These are phyloP conservation scores for Himantopus leucocephalus DNA, from an alignment of 2,113 vertebrate genomes.

Conservation along the genomic window DNA sequence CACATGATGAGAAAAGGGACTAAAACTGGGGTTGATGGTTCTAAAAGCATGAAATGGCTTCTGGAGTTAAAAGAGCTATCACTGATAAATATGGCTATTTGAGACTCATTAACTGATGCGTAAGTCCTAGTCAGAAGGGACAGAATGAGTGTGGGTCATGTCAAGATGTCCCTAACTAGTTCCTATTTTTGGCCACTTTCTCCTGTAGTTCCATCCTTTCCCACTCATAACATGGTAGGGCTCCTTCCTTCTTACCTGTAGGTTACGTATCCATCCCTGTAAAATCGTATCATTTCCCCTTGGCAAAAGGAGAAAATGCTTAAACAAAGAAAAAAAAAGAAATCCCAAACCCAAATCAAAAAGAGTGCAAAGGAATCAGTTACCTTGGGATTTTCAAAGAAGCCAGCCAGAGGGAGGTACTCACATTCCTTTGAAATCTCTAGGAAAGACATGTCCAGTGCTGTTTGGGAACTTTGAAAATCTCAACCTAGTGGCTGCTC, in stretches of 20 bases:
- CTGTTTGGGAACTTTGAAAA: not conserved
- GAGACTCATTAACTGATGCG: not conserved
- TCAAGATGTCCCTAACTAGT: not conserved
- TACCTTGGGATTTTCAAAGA: not conserved
- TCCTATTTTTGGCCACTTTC: not conserved
- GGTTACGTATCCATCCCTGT: not conserved
- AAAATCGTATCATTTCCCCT: accelerated
- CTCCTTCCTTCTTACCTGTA: not conserved
- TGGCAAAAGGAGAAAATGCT: not conserved
- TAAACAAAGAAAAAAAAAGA: not conserved
- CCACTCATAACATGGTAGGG: not conserved
- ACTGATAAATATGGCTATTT: not conserved
- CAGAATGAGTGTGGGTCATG: not conserved
- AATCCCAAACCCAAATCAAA: not conserved
- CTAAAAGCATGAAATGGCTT: not conserved
- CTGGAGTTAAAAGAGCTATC: not conserved
- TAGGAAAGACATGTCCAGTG: not conserved
- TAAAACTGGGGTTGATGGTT: not conserved
- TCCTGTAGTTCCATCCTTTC: not conserved
- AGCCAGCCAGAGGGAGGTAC: not conserved
- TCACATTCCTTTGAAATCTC: not conserved
- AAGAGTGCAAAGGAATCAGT: not conserved
- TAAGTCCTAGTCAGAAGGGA: not conserved
- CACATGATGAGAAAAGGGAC: not conserved
- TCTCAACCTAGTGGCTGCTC: not conserved